Evolutionary conservation across 2,888 invertebrate genomes (phyloP).

Genomic region (Epirrhoe alternata): DNA sequence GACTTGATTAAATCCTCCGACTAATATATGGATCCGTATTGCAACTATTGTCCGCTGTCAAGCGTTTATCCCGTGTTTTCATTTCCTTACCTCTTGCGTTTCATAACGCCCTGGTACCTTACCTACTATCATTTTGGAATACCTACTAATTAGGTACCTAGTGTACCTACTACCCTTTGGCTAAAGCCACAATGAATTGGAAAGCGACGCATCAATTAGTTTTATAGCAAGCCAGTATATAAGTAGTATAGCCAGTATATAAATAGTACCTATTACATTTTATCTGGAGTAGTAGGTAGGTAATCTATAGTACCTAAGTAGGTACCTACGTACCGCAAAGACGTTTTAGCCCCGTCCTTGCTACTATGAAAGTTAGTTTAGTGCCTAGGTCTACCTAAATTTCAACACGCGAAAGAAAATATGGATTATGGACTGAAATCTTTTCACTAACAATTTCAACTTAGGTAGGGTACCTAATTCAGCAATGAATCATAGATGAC

Average conservation of each 20-base stretch:
- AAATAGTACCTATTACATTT: no score
- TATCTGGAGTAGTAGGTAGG: no score
- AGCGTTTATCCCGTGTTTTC: slow-evolving; percentile 26
- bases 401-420: background rate
- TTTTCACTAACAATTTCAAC: background rate
- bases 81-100: slow-evolving; percentile 29
- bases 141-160: no score
- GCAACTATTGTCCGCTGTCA: slow-evolving; percentile 39
- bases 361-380: background rate
- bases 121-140: no score
- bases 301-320: no score
- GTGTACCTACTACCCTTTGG: background rate
- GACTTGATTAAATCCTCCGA: slow-evolving; percentile 80
- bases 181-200: no score
- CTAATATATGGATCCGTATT: slow-evolving; percentile 68
- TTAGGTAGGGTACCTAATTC: no score
- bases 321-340: no score
- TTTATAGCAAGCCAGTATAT: no score
- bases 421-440: background rate
- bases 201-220: no score
- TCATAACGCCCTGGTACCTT: slow-evolving; percentile 21
- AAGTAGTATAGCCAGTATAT: no score
- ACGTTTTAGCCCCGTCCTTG: no score
- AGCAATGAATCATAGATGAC: slow-evolving; percentile 14
- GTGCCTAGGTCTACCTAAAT: background rate